Base-by-base conservation (phyloP, 2,113 vertebrate genomes). In the Capreolus pygargus region DNA sequence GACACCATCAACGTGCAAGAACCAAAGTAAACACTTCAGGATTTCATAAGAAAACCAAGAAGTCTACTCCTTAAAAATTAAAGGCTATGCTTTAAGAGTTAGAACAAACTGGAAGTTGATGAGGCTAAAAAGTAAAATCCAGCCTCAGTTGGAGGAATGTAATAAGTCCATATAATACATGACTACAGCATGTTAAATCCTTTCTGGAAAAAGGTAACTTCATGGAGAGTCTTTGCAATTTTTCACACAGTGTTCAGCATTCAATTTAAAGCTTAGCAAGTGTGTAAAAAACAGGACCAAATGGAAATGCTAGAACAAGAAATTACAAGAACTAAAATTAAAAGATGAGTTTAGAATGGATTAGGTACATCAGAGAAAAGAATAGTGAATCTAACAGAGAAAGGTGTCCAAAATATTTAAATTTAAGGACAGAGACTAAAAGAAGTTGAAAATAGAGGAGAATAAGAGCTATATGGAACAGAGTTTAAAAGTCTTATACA, bases 291-390 rank as follows among this genome's bases (percentile, higher is more conserved):
- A 36, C 7, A 76, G n/a, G 33, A 86, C n/a, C 57, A 97, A 90
- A 97, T 74, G 23, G 9, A 96, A 92, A 93, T 91, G 45, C 33
- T 87, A 81, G 25, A 91, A 76, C 19, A n/a, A 74, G 33, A 96
- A 95, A 74, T 91, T 95, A 58, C 0, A 91, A 94, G 45, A 97
- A 96, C 33, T 52, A 58, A 90, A 96, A 86, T 88, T 93, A 39
- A 91, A 95, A 91, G 45, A 43, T 87, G 30, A 7, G 6, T 81
- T 70, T 92, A 12, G 83, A 83, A 87, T 54, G 89, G 36, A 61
- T 94, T 89, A 86, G 55, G 1, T 28, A 74, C 12, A 78, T 45
- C 7, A 90, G 28, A 89, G 9, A 87, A 81, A 85, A 92, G 28
- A 74, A 95, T 57, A 88, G 78, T 89, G 43, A 95, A 64, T 28